Evolutionary conservation across 2,797 vertebrate species (phyloP), one percentile per base, ranked within the genome.

Genomic region (Antennarius maculatus): DNA sequence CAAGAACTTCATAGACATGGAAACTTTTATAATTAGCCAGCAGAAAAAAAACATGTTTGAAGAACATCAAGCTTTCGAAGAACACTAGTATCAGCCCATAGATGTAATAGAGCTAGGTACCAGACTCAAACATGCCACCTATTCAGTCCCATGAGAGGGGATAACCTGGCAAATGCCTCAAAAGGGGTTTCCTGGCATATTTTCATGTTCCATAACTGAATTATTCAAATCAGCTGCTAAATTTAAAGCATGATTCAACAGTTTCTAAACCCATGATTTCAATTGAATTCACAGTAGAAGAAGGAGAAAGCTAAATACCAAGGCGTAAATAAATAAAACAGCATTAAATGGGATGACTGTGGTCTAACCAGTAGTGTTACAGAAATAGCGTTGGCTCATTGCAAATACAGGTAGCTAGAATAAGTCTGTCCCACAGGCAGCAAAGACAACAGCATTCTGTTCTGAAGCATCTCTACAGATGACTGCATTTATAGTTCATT

Each of bases 401-500:
- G 11, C 23, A 39, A 27, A 56, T 66, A 17, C 23, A 41, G 27
- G 17, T 59, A 50, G 45, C 41, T 43, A 37, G 16, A 62, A 45
- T 34, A 27, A 47, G 3, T 1, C 11, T 42, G 18, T 37, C 18
- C n/a, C 28, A 9, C 15, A 46, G 54, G 54, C 28, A 61, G 53
- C 31, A 45, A 31, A 57, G 7, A 58, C 15, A 16, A n/a, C 42
- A 5, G 54, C 29, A 7, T 17, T 15, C 10, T 39, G 9, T 42
- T 31, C 47, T n/a, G 39, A 48, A 58, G 34, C 34, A 10, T 28
- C 28, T 18, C 10, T 42, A 69, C 16, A 54, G 46, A 46, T 52
- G 57, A 23, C 54, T 53, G 41, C 34, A 53, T 42, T 59, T n/a
- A 34, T 37, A 28, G 15, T 55, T 51, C 4, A 39, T 41, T 49